Percentiles rank a stretch among this genome's conserved stretches.
Conservation (phyloP, 1,140 invertebrate species). For the Bombus confusus region DNA sequence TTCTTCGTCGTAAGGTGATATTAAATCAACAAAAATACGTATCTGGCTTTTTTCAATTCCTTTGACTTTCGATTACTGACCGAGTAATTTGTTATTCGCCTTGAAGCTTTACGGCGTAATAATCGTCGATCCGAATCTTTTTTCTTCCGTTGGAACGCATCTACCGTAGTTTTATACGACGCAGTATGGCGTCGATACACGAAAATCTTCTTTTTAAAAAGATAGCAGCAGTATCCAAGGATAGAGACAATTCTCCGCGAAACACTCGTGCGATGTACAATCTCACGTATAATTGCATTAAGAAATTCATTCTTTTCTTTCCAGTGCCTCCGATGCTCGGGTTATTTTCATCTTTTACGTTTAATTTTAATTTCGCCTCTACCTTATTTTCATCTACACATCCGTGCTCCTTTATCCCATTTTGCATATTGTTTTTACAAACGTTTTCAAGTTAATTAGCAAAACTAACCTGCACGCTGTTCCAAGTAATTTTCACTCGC, state of each 20-base stretch:
- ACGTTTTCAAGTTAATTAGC: background rate
- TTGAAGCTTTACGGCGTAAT: background rate
- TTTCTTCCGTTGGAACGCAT: background rate
- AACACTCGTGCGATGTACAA: background rate
- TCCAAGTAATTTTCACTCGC: background rate
- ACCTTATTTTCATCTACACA: background rate
- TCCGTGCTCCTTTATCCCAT: too few species aligned
- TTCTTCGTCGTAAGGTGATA: too few species aligned
- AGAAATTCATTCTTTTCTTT: background rate
- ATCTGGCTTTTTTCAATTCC: too few species aligned
- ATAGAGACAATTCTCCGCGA: background rate
- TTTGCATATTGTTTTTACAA: background rate
- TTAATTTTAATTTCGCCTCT: background rate
- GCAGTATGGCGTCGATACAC: too few species aligned
- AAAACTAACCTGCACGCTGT: background rate
- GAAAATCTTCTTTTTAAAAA: background rate
- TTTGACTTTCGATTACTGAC: background rate
- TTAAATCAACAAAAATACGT: too few species aligned
- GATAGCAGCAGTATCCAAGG: background rate
- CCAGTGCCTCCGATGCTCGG: too few species aligned
- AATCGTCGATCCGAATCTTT: background rate
- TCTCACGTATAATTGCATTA: background rate
- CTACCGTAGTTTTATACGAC: too few species aligned
- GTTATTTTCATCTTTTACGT: background rate
- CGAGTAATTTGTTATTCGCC: background rate